Evolutionary conservation across 2,888 invertebrate genomes (phyloP), one percentile per base, ranked within the genome.

Genomic region (Trachelus stipa): DNA sequence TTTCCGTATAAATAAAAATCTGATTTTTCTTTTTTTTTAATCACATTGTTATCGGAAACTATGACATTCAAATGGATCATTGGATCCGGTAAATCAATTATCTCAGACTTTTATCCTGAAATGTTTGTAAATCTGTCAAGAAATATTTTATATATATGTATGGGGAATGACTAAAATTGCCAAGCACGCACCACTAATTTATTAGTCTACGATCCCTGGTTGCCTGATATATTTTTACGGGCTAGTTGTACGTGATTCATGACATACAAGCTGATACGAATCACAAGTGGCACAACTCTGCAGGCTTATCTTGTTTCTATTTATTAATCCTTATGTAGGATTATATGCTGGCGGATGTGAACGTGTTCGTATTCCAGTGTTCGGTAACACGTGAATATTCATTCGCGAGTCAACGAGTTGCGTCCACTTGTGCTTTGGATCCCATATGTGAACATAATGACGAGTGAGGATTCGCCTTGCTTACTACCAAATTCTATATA

Each of bases 181-280:
- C 76, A 79, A 76, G 79, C 76, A 33, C 68, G 76, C 76, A 73
- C 76, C 76, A 73, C 76, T 79, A 79, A 76, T 37, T 76, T 76
- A 79, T 79, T 79, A 79, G 79, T 76, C 76, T 79, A 79, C 74
- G 76, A 73, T 79, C 76, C 76, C 68, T 75, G 73, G 34, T 71
- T 78, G 73, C 73, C 76, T 76, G 74, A 74, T 74, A 56, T 9
- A 23, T 56, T 56, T 74, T 73, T 76, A 56, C 56, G 34, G 68
- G 73, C 78, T 71, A 76, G 68, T 68, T 69, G 40, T 74, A 56
- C 56, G 73, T 77, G 69, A 76, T 76, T 68, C 68, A 56, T 78
- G 73, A 78, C 73, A 23, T 56, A 56, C 6, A 76, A 78, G 76
- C 73, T 79, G 76, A 73, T 23, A 76, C 76, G 76, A 69, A 77